Evolutionary conservation across 2,113 vertebrate genomes (phyloP).

Genomic region (Laterallus jamaicensis): DNA sequence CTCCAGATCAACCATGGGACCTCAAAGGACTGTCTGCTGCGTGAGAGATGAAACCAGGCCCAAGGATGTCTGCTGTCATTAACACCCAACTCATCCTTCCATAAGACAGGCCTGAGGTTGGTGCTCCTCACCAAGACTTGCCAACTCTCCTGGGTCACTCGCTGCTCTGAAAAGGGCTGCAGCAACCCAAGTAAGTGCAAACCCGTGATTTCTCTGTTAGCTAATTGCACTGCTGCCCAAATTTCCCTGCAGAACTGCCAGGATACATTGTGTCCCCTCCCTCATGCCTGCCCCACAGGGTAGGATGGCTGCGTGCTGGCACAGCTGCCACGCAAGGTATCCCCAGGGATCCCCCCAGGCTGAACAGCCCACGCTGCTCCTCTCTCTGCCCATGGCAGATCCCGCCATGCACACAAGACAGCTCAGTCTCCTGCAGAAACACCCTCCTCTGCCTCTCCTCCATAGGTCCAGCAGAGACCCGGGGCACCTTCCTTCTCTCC

Average conservation of each 20-base stretch:
- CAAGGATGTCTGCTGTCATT: background rate
- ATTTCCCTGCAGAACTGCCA: background rate
- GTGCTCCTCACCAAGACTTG: background rate
- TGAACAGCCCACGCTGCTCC: background rate
- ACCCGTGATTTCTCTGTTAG: background rate
- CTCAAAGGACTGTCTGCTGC: background rate
- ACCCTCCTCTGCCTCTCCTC: background rate
- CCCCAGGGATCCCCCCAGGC: background rate
- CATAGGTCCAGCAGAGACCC: background rate
- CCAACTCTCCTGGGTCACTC: background rate
- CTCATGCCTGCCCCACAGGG: fast-evolving
- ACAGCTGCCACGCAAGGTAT: background rate
- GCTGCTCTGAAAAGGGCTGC: background rate
- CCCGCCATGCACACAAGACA: fast-evolving
- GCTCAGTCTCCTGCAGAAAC: background rate
- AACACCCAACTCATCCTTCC: background rate
- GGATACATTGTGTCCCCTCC: background rate
- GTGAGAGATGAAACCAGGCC: background rate
- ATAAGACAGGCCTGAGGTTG: background rate
- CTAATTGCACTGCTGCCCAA: background rate
- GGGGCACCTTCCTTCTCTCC: background rate
- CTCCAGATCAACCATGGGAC: background rate
- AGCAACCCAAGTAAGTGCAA: background rate
- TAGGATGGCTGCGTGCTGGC: background rate
- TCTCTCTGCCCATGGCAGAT: background rate